Conservation (phyloP, 2,888 invertebrate species). For the Ectobius pallidus region DNA sequence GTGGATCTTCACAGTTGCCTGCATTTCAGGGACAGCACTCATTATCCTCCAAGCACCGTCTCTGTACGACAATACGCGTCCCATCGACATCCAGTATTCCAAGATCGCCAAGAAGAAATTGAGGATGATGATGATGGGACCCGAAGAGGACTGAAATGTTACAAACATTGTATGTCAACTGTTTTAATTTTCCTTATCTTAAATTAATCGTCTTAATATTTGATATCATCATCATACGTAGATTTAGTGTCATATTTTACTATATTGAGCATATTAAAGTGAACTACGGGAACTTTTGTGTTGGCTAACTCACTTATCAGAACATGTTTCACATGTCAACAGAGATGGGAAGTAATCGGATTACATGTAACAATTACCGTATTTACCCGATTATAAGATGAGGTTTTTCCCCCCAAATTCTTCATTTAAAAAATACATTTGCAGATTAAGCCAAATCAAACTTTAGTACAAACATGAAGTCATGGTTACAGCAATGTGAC, state of each 20-base stretch:
- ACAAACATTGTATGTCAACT: not conserved
- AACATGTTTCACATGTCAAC: not conserved
- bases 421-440: no score
- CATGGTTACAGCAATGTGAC: no score
- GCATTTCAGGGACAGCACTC: slow-evolving; percentile 86
- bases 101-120: slow-evolving; percentile 91
- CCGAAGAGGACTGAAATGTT: slow-evolving; percentile 62
- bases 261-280: not conserved
- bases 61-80: slow-evolving; percentile 87
- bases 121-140: slow-evolving; percentile 86
- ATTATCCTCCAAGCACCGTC: slow-evolving; percentile 91
- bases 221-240: not conserved
- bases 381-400: no score
- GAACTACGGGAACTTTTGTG: not conserved
- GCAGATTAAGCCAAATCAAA: no score
- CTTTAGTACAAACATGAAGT: no score
- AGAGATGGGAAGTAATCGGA: no score
- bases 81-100: slow-evolving; percentile 88
- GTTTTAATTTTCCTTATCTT: not conserved
- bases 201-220: not conserved
- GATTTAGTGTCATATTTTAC: not conserved
- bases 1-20: slow-evolving; percentile 93
- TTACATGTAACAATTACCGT: no score
- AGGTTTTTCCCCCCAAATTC: no score
- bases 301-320: not conserved